Evolutionary conservation across 2,113 vertebrate genomes (phyloP).

Genomic region (Eulacestoma nigropectus): DNA sequence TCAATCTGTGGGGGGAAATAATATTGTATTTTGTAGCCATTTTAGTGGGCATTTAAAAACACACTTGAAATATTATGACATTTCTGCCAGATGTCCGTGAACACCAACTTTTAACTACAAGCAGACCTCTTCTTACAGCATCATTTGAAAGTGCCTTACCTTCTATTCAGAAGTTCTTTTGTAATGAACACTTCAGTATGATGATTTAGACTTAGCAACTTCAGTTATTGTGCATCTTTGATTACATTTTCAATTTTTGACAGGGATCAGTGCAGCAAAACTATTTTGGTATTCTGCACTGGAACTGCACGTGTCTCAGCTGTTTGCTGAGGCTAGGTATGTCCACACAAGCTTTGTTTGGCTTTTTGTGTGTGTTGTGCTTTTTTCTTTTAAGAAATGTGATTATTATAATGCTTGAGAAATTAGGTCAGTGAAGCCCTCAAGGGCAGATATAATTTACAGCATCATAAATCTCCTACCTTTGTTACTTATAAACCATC

Average conservation of each 20-base stretch:
- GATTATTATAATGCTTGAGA: background rate
- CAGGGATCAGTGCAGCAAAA: background rate
- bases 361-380: background rate
- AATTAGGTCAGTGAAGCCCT: background rate
- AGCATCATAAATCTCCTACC: background rate
- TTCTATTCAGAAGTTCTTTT: background rate
- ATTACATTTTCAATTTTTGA: background rate
- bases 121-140: background rate
- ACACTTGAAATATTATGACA: background rate
- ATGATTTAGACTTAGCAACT: background rate
- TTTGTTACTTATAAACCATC: background rate
- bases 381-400: background rate
- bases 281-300: background rate
- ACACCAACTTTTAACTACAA: background rate
- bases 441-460: background rate
- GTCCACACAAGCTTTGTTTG: background rate
- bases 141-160: background rate
- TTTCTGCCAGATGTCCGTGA: background rate
- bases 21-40: conserved; percentile 22
- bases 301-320: background rate
- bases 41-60: background rate
- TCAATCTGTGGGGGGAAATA: conserved; percentile 81
- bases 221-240: background rate
- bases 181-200: background rate
- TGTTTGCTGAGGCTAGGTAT: background rate